phyloP scores from a whole-genome alignment of 2,113 vertebrate genomes.

The Cololabis saira region DNA sequence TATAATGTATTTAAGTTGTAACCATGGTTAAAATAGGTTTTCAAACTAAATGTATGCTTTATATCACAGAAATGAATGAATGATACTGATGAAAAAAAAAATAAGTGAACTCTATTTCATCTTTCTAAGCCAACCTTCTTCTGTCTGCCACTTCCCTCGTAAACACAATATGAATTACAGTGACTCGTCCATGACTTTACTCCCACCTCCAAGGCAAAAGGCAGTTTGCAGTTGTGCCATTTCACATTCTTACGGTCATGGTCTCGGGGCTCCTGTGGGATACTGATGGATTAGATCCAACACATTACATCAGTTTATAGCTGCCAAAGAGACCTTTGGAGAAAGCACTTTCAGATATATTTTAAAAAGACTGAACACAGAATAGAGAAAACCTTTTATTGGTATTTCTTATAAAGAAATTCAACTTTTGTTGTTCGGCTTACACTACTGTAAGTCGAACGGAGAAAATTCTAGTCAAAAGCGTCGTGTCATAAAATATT shows the following conservation, averaged over 20 bases:
- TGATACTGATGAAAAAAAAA: too few species aligned
- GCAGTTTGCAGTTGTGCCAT: neutral
- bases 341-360: neutral
- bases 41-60: too few species aligned
- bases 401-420: neutral
- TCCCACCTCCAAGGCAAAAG: slow-evolving; percentile 6
- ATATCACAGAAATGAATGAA: too few species aligned
- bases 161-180: neutral
- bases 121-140: too few species aligned
- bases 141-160: neutral
- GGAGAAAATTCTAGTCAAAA: neutral
- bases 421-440: too few species aligned
- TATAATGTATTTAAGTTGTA: too few species aligned
- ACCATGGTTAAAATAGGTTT: too few species aligned
- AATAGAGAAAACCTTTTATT: slow-evolving; percentile 1
- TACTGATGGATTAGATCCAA: slow-evolving; percentile 22
- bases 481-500: neutral
- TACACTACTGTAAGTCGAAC: too few species aligned
- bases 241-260: slow-evolving; percentile 1
- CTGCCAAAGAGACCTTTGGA: neutral
- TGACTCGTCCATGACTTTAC: slow-evolving; percentile 5
- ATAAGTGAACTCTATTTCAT: too few species aligned
- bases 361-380: neutral
- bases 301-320: slow-evolving; percentile 20
- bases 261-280: neutral